Evolutionary conservation across 2,888 invertebrate species (phyloP).

Genomic region (Caenorhabditis sp.): DNA sequence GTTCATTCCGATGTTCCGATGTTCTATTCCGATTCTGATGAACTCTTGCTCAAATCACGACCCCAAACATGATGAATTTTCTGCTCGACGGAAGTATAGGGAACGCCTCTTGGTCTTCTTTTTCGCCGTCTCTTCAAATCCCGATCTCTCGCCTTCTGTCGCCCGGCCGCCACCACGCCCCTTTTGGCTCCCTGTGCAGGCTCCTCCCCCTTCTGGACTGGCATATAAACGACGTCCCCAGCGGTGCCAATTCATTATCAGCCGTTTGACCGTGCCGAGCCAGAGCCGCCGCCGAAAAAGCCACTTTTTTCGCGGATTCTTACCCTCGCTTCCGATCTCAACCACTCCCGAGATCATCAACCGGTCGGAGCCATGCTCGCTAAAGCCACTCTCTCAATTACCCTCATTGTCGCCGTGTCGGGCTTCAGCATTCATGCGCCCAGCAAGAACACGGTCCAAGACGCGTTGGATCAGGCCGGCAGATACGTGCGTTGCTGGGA

Average conservation of each 20-base stretch:
- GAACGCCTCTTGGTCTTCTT: too few relatives aligned
- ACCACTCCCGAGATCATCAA: neutral
- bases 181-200: neutral
- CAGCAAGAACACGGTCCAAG: slow-evolving; percentile 30
- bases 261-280: slow-evolving; percentile 12
- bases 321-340: neutral
- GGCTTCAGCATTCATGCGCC: slow-evolving; percentile 8
- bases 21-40: too few relatives aligned
- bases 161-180: slow-evolving; percentile 6
- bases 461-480: slow-evolving; percentile 22
- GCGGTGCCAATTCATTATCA: slow-evolving; percentile 19
- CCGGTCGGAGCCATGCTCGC: neutral
- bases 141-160: neutral
- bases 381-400: slow-evolving; percentile 2
- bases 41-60: too few relatives aligned
- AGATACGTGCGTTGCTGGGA: slow-evolving; percentile 26
- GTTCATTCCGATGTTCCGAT: too few relatives aligned
- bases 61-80: too few relatives aligned
- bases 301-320: neutral
- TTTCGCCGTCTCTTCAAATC: neutral
- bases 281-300: neutral
- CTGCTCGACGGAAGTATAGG: too few relatives aligned
- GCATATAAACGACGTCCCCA: slow-evolving; percentile 21
- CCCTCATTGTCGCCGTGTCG: neutral
- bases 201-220: neutral